phyloP scores from a whole-genome alignment of 2,888 invertebrate species.

The Zaprionus bogoriensis region DNA sequence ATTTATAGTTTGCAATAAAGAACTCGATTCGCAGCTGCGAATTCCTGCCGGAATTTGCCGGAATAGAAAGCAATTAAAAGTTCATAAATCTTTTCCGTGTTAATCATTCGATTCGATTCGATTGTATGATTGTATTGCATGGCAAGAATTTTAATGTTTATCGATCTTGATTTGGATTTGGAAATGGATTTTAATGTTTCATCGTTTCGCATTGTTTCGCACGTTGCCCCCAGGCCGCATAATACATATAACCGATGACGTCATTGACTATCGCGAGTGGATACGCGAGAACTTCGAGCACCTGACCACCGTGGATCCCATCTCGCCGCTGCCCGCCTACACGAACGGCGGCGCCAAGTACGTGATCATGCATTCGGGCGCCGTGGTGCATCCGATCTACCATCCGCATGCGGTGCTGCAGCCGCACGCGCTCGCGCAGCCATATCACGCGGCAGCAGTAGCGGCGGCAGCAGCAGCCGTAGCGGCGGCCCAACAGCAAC shows the following conservation, averaged over 20 bases:
- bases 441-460: conserved; percentile 54
- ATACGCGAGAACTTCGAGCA: conserved; percentile 82
- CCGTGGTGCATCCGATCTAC: conserved; percentile 69
- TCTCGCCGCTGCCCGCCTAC: conserved; percentile 72
- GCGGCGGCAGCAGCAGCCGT: conserved; percentile 43
- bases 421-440: conserved; percentile 51
- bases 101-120: too few relatives aligned
- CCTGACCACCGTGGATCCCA: conserved; percentile 75
- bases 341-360: conserved; percentile 70
- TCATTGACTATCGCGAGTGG: conserved; percentile 86
- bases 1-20: too few relatives aligned
- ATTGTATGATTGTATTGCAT: too few relatives aligned
- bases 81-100: too few relatives aligned
- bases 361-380: conserved; percentile 72
- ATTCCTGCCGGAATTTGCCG: too few relatives aligned
- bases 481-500: conserved; percentile 20
- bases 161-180: too few relatives aligned
- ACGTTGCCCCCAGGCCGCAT: conserved; percentile 87
- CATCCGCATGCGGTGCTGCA: conserved; percentile 64
- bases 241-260: conserved; percentile 96
- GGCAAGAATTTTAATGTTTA: neutral
- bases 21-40: too few relatives aligned
- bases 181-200: too few relatives aligned
- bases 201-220: too few relatives aligned
- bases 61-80: too few relatives aligned